Conservation (phyloP, 2,797 vertebrate genomes). For the Paedocypris micromegethes region DNA sequence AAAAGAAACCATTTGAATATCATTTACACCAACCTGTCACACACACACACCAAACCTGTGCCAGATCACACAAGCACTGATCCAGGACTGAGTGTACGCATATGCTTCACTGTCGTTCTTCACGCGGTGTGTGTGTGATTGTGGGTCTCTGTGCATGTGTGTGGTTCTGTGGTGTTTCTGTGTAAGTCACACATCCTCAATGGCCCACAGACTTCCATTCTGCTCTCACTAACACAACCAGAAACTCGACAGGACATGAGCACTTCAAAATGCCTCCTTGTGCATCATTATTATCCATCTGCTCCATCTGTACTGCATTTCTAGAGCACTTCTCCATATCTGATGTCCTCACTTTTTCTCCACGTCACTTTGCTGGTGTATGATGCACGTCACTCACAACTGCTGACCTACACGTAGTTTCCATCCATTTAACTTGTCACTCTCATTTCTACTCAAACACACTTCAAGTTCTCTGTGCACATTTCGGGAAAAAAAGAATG, state of each 20-base stretch:
- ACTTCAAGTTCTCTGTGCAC: neutral
- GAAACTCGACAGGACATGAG: conserved; percentile 39
- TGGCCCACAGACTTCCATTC: conserved; percentile 16
- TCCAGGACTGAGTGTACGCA: conserved; percentile 20
- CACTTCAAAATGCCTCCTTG: conserved; percentile 23
- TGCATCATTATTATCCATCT: conserved; percentile 12
- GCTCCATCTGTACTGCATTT: conserved; percentile 22
- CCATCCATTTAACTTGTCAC: neutral
- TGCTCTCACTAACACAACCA: conserved; percentile 6
- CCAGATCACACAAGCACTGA: conserved; percentile 32
- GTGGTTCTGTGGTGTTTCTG: conserved; percentile 33
- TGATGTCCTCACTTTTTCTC: conserved; percentile 8
- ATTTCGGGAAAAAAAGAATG: neutral
- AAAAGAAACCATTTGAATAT: conserved; percentile 47
- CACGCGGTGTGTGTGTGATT: conserved; percentile 24
- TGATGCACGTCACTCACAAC: conserved; percentile 47
- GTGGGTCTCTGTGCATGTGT: conserved; percentile 14
- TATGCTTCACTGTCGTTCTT: conserved; percentile 21
- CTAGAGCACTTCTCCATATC: neutral
- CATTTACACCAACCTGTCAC: conserved; percentile 49
- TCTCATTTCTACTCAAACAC: neutral
- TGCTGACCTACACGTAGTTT: conserved; percentile 22
- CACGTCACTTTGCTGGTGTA: conserved; percentile 50
- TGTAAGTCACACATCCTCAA: conserved; percentile 34
- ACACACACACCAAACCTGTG: conserved; percentile 29